Evolutionary conservation across 2,888 invertebrate genomes (phyloP), one percentile per base, ranked within the genome.

Genomic region (Thysanoteuthis rhombus): DNA sequence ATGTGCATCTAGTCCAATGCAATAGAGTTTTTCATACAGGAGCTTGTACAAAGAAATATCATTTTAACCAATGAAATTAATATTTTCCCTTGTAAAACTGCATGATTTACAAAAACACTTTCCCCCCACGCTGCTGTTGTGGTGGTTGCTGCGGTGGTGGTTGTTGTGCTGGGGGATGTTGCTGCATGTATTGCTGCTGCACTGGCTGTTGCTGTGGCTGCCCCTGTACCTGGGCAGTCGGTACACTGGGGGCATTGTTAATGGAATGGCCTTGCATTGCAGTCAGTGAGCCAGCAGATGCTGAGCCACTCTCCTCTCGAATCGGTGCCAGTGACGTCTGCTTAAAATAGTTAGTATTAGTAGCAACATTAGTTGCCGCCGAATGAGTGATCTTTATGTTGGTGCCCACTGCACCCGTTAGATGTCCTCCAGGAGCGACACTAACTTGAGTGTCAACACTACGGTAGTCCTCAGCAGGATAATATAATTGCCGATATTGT

Each of bases 401-500:
- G 12, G 92, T 92, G 42, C 92, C 92, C 32, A 92, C 92, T n/a
- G 92, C 92, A 42, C 92, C 92, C 0, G 92, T 92, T 45, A 92
- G 92, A 45, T 92, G 92, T 42, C 92, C 92, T 32, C 92, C 92
- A 39, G 92, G 92, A 6, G 92, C 92, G 16, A 92, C 92, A 92
- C 92, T 92, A 32, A 92, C 92, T 92, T 93, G 93, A 10, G 52
- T 93, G 52, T 93, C 93, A 22, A 93, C 93, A 91, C 95, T 95
- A 19, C 94, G 94, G 93, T 96, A 96, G 90, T 95, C 95, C 93
- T 96, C 96, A 28, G 94, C 94, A 0, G 96, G 96, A 75, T 96
- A 96, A 94, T 96, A 96, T 42, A 96, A 94, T 94, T 96, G 96
- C 92, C 96, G 93, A 94, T 96, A 96, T 52, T 95, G 95, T 40